Evolutionary conservation across 2,113 vertebrate species (phyloP), one percentile per base, ranked within the genome.

Genomic region (Leiothrix lutea): DNA sequence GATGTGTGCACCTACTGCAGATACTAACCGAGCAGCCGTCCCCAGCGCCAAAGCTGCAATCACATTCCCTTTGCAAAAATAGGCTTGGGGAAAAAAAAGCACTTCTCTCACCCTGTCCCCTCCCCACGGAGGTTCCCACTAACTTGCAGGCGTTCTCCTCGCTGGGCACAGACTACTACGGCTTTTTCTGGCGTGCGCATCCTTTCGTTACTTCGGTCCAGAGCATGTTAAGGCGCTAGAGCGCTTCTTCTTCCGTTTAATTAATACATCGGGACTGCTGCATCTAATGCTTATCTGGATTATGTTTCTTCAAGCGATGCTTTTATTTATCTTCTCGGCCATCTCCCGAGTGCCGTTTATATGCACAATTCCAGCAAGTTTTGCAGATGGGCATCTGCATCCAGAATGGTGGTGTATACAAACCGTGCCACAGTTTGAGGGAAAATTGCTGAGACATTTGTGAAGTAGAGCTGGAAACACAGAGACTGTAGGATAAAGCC

Each of bases 1-100:
- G 54, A 3, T 51, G 73, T 29, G 85, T 47, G 53, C 64, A 78
- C 57, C 8, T 86, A 66, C 96, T 97, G 98, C 98, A 40, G 98
- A 94, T 72, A 58, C 93, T 90, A 48, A 74, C 90, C 69, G 8
- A 26, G 88, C 94, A 88, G 92, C 88, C 40, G 38, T 66, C 92
- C 91, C 95, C 88, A 22, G 94, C 93, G 88, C 56, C 18, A 45
- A 51, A 85, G 82, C 95, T 93, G 95, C 93, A 86, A 5, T 83
- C 78, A 15, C 79, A 25, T 67, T 84, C 70, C 48, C 54, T 36
- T 38, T 5, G 80, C 71, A 80, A 36, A 75, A 88, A 83, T 54
- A 83, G 90, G 25, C 65, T 42, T 38, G 54, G 9, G 21, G 31
- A 23, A 57, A 31, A n/a, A 23, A 7, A 28, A 56, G 5, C 56